Base-by-base conservation (phyloP, 1,140 invertebrate genomes). In the Dinoponera quadriceps region DNA sequence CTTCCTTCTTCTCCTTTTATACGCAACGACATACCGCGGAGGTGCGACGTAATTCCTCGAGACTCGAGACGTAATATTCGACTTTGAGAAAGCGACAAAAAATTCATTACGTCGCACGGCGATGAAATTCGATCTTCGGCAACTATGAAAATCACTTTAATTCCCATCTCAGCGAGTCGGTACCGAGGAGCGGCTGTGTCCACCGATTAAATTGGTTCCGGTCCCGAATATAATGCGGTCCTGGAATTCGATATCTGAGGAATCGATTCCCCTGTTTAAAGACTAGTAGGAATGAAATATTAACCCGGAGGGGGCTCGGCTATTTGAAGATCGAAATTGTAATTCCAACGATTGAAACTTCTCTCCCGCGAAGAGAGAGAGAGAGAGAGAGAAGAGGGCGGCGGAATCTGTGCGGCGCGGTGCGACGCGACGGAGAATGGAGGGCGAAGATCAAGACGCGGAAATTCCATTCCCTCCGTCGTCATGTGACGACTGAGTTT, bases 261-360 rank as follows among this genome's bases (percentile, higher is more conserved):
- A 84, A 88, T 88, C 74, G 85, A 87, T 88, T 87, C 57, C 66
- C 65, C 60, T 88, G 57, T 87, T 84, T 87, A 84, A 87, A 87
- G 86, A 88, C 62, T 62, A 18, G 38, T n/a, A 73, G 44, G 57
- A 62, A 81, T 81, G 29, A 84, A 87, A 87, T 87, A 87, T 88
- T 87, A 87, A 87, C 71, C 57, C 62, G 20, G 7, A 51, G 44
- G 51, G 13, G 13, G 55, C 33, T 44, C 51, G 29, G 57, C 62
- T 84, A 65, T 87, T 87, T 84, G 86, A 71, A 57, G 62, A 87
- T 13, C 57, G 74, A 74, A 84, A 88, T 86, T 87, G 74, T 84
- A 87, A 87, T 60, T 80, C 51, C 38, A 20, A 20, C 62, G 63
- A 86, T 75, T 51, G 77, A 71, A 59, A 54, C 38, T 59, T 82